A percentile compares a stretch with the other conserved stretches of the same genome.
Conservation (phyloP, 1,140 invertebrate genomes). For the Heliothis virescens region DNA sequence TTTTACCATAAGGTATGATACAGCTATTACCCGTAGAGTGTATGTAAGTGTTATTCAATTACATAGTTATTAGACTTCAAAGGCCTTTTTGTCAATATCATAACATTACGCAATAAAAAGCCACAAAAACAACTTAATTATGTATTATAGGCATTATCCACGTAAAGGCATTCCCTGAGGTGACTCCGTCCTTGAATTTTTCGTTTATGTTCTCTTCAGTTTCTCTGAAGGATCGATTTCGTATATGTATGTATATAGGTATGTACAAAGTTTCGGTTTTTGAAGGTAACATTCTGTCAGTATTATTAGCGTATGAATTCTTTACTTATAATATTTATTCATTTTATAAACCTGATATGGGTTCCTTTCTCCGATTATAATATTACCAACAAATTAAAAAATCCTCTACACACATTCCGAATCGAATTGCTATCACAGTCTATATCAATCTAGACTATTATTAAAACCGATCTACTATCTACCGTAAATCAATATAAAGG, state of each 20-base stretch:
- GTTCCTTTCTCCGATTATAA: too few relatives aligned
- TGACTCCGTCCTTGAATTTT: not conserved
- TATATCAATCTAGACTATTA: too few relatives aligned
- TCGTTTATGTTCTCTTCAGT: not conserved
- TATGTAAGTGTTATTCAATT: too few relatives aligned
- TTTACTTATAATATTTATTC: too few relatives aligned
- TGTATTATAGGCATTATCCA: not conserved
- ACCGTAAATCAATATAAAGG: not conserved
- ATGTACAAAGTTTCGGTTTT: not conserved
- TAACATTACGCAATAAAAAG: not conserved
- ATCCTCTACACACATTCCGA: not conserved
- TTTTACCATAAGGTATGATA: too few relatives aligned
- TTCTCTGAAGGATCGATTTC: not conserved
- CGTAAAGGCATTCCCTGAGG: not conserved
- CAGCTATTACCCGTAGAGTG: too few relatives aligned
- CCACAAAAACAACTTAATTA: conserved; percentile 11
- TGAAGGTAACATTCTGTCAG: too few relatives aligned
- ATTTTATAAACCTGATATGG: too few relatives aligned
- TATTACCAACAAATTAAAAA: too few relatives aligned
- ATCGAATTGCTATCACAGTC: not conserved
- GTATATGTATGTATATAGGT: not conserved
- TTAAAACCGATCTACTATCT: too few relatives aligned
- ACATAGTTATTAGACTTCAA: too few relatives aligned
- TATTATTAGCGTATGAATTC: too few relatives aligned
- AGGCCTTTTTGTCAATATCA: not conserved